phyloP scores from a whole-genome alignment of 1,140 invertebrate genomes.

The Calliphora vicina region DNA sequence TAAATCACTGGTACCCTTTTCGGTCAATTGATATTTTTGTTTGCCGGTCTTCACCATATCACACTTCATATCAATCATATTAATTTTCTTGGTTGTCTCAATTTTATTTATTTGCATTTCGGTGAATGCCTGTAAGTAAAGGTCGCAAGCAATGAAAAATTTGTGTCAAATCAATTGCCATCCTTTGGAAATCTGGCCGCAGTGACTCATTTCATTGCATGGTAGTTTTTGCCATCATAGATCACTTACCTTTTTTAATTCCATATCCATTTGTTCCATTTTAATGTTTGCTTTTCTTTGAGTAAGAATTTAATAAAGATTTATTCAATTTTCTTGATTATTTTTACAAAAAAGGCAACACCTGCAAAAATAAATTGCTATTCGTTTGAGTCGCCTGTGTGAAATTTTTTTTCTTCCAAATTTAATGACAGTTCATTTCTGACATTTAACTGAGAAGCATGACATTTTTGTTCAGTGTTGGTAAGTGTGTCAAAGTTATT shows the following conservation, averaged over 20 bases:
- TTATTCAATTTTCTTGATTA: constrained; percentile 4
- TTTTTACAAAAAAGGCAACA: constrained; percentile 19
- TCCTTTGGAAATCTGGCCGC: neutral
- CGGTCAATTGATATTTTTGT: constrained; percentile 60
- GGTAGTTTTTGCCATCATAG: neutral
- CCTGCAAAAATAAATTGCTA: constrained; percentile 18
- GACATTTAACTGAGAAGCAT: neutral
- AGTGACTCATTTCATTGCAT: neutral
- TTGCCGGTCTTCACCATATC: constrained; percentile 60
- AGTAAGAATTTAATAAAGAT: neutral
- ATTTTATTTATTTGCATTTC: constrained; percentile 63
- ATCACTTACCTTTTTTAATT: constrained; percentile 57
- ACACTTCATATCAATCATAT: constrained; percentile 61
- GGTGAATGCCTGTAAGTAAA: constrained; percentile 53
- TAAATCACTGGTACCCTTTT: constrained; percentile 55
- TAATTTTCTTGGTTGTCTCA: constrained; percentile 61
- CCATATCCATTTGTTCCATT: constrained; percentile 61
- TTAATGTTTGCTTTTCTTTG: neutral
- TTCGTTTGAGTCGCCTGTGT: neutral
- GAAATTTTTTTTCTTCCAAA: neutral
- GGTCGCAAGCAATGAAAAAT: neutral
- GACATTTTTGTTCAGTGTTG: neutral
- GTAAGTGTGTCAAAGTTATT: neutral
- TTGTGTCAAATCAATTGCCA: neutral
- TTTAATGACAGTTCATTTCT: neutral